A percentile compares a stretch with the other conserved stretches of the same genome.
phyloP scores from a whole-genome alignment of 2,888 invertebrate species.

The Dioctria rufipes region DNA sequence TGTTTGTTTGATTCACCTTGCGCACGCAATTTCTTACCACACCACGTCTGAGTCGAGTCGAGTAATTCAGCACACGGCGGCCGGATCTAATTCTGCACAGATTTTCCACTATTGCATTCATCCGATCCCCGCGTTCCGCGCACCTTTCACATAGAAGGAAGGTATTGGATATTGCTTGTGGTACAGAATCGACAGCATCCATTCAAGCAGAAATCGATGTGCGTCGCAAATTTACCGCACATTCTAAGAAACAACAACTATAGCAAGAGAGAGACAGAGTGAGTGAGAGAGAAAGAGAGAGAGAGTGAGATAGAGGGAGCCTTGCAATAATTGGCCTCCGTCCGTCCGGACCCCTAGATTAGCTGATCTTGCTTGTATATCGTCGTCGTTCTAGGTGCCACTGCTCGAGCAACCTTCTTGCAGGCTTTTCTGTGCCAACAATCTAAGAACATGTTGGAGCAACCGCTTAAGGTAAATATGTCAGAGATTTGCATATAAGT shows the following conservation, averaged over 20 bases:
- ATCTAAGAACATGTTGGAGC: conserved; percentile 45
- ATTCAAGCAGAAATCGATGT: not conserved
- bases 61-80: conserved; percentile 39
- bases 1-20: conserved; percentile 42
- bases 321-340: conserved; percentile 26
- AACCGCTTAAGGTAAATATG: conserved; percentile 53
- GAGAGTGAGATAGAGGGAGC: not conserved
- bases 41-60: conserved; percentile 11
- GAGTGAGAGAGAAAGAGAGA: no score
- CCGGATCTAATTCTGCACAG: conserved; percentile 46
- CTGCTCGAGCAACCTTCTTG: conserved; percentile 18
- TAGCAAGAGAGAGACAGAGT: no score
- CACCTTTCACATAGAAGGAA: not conserved
- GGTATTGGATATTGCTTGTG: not conserved
- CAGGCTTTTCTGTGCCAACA: conserved; percentile 48
- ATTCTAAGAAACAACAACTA: not conserved
- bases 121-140: not conserved
- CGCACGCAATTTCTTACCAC: conserved; percentile 47
- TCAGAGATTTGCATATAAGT: conserved; percentile 59
- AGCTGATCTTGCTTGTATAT: no score
- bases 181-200: not conserved
- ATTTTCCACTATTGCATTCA: conserved; percentile 15
- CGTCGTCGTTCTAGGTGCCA: conserved; percentile 23
- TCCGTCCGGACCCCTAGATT: not conserved
- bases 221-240: not conserved